phyloP scores from a whole-genome alignment of 2,888 invertebrate species.

The Melinaea menophilus region DNA sequence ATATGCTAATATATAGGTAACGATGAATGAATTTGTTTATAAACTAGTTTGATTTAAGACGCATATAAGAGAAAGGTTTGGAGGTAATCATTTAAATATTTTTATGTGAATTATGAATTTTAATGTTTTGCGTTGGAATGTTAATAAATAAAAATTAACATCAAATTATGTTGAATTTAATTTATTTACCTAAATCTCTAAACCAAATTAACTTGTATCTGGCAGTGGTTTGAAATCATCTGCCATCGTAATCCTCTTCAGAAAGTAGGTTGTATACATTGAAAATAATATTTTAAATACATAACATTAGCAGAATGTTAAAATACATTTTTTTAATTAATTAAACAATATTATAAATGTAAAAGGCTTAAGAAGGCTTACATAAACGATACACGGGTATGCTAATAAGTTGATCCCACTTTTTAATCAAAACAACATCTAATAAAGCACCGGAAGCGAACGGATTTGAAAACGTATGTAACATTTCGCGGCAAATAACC shows the following conservation, averaged over 20 bases:
- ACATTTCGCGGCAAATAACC: constrained; percentile 45
- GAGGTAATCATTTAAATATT: constrained; percentile 2
- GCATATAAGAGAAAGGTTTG: constrained; percentile 11
- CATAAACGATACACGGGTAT: constrained; percentile 47
- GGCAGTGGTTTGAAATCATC: no score
- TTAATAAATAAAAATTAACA: neutral
- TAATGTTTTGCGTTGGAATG: neutral
- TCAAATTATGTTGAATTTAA: no score
- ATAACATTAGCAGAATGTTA: no score
- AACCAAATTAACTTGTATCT: no score
- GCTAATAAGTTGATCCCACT: constrained; percentile 42
- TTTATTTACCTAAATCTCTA: no score
- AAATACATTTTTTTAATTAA: neutral
- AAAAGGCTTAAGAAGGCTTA: constrained; percentile 18
- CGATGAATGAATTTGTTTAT: constrained; percentile 25
- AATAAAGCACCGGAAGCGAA: constrained; percentile 60
- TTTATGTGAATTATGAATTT: neutral
- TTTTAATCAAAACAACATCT: constrained; percentile 45
- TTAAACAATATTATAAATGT: neutral
- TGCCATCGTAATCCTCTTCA: no score
- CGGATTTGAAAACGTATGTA: constrained; percentile 59
- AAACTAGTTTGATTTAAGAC: constrained; percentile 13
- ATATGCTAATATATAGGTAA: constrained; percentile 25
- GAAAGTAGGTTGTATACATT: no score
- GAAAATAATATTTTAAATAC: no score